These are phyloP conservation scores for Pseudotriccus pelzelni DNA, from an alignment of 2,797 vertebrate species.

Conservation along the genomic window DNA sequence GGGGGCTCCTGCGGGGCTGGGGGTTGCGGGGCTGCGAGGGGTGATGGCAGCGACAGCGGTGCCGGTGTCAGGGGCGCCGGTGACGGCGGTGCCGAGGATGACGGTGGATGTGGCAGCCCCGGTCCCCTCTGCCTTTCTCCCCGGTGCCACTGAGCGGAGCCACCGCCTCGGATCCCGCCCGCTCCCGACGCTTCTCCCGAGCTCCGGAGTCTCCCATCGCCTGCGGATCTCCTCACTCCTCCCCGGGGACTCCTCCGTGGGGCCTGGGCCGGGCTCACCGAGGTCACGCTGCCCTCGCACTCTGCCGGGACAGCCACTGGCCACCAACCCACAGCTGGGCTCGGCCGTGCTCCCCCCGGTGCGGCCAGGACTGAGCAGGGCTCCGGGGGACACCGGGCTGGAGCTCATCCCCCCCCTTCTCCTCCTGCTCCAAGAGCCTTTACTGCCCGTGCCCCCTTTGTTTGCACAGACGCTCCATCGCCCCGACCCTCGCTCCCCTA, in stretches of 20 bases:
- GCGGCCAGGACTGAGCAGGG: not conserved
- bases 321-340: not conserved
- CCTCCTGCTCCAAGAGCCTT: not conserved
- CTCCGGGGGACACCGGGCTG: not conserved
- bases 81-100: not conserved
- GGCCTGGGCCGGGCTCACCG: not conserved
- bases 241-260: not conserved
- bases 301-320: not conserved
- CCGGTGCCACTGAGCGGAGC: conserved; percentile 31
- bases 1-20: not conserved
- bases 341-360: not conserved
- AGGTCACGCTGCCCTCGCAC: not conserved
- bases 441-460: not conserved
- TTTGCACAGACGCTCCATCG: rapidly evolving
- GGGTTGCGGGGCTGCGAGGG: not conserved
- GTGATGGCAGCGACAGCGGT: not conserved
- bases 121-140: not conserved
- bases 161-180: not conserved
- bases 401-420: not conserved
- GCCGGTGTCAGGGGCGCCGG: not conserved
- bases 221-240: not conserved
- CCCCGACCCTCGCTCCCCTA: rapidly evolving
- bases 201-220: not conserved
- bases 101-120: not conserved
- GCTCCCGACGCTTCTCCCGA: not conserved